Conservation (phyloP, 2,888 invertebrate species). For the Erebia aethiops region DNA sequence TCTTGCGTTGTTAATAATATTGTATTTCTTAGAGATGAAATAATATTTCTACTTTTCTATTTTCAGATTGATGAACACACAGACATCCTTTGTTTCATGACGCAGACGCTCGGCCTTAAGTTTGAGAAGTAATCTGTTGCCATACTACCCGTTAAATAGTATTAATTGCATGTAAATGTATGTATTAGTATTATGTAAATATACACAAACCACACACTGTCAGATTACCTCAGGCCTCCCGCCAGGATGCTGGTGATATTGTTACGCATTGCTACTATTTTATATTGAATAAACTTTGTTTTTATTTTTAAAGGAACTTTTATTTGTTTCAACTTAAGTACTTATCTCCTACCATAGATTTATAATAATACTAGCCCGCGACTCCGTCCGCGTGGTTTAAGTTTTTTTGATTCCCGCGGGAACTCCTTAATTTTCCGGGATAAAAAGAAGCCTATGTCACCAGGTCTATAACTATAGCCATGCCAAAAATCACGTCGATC, state of each 20-base stretch:
- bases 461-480: no score
- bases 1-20: no score
- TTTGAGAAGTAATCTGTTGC: constrained; percentile 70
- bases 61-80: constrained; percentile 95
- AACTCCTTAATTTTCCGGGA: no score
- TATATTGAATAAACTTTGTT: constrained; percentile 75
- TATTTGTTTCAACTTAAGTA: background rate
- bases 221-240: constrained; percentile 73
- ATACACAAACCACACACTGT: constrained; percentile 60
- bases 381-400: no score
- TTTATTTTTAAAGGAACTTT: constrained; percentile 55
- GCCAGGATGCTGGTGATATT: constrained; percentile 72
- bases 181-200: constrained; percentile 74
- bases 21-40: no score
- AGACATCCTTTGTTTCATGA: constrained; percentile 94
- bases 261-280: constrained; percentile 77
- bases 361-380: no score
- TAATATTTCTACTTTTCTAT: constrained; percentile 44
- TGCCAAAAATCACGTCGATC: no score
- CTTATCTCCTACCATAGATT: no score
- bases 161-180: constrained; percentile 39
- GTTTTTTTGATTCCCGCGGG: no score
- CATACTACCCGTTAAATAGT: constrained; percentile 40
- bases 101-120: constrained; percentile 86
- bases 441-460: no score